These are phyloP conservation scores for Arctocebus calabarensis DNA, from an alignment of 2,797 vertebrate genomes.

Conservation along the genomic window DNA sequence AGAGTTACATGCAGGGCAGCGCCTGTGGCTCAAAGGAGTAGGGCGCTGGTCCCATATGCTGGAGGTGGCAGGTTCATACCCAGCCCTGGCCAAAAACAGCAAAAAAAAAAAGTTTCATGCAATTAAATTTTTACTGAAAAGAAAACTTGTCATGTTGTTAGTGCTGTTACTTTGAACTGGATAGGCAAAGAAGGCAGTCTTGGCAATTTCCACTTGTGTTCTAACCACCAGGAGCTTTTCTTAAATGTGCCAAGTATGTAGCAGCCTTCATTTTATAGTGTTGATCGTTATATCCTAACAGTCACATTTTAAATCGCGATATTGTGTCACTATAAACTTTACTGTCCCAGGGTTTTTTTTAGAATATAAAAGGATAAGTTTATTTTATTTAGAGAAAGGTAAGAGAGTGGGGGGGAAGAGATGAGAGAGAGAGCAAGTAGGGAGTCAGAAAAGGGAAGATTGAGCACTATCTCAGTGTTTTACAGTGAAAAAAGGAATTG, in stretches of 20 bases:
- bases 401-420: no score
- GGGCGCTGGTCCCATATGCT: no score
- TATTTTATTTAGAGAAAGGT: no score
- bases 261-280: neutral
- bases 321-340: slow-evolving; percentile 57
- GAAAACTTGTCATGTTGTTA: neutral
- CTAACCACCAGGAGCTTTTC: neutral
- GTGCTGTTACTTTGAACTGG: neutral
- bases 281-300: neutral
- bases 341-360: neutral
- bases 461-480: neutral
- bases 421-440: no score
- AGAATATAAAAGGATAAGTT: no score
- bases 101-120: neutral
- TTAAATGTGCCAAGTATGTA: neutral
- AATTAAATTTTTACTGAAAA: slow-evolving; percentile 8
- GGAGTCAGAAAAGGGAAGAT: no score
- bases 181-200: neutral
- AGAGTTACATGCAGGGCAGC: neutral
- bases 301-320: slow-evolving; percentile 24
- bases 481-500: neutral
- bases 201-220: neutral
- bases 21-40: no score
- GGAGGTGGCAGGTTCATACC: no score
- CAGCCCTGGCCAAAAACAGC: no score